Conservation (phyloP, 2,797 vertebrate species). For the Scolopax rusticola region DNA sequence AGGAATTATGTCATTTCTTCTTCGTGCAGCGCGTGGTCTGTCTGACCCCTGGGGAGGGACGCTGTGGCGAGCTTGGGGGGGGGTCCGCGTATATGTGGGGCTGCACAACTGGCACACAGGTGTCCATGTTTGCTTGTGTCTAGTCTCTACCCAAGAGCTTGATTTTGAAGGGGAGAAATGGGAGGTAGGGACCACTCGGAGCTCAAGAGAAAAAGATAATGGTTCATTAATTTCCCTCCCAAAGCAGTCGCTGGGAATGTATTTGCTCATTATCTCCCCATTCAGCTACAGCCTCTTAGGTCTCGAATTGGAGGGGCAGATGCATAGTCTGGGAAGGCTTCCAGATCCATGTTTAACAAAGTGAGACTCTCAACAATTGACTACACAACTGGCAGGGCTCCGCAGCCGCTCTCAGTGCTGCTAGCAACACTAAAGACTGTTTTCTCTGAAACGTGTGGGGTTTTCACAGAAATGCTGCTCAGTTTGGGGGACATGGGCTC, state of each 20-base stretch:
- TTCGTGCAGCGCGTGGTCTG: fast-evolving
- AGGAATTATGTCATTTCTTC: not conserved
- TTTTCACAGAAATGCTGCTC: not conserved
- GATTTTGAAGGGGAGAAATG: not conserved
- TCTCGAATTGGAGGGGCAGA: conserved; percentile 62
- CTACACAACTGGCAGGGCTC: conserved; percentile 33
- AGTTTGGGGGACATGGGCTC: fast-evolving
- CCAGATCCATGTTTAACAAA: conserved; percentile 52
- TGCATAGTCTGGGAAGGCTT: conserved; percentile 59
- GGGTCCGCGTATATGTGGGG: fast-evolving
- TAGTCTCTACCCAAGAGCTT: not conserved
- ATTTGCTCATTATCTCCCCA: conserved; percentile 64
- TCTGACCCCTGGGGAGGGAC: fast-evolving
- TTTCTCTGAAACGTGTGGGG: not conserved
- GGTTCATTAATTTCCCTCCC: conserved; percentile 51
- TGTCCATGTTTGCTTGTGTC: not conserved
- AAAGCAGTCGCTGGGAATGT: conserved; percentile 7
- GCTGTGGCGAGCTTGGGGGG: not conserved
- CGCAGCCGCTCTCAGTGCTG: not conserved
- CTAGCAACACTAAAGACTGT: not conserved
- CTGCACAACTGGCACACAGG: not conserved
- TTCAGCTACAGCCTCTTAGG: conserved; percentile 65
- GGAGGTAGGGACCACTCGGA: not conserved
- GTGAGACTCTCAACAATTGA: conserved; percentile 43
- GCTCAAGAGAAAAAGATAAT: conserved; percentile 35